These are phyloP conservation scores for Catocala nupta DNA, from an alignment of 2,888 invertebrate genomes.

Conservation along the genomic window DNA sequence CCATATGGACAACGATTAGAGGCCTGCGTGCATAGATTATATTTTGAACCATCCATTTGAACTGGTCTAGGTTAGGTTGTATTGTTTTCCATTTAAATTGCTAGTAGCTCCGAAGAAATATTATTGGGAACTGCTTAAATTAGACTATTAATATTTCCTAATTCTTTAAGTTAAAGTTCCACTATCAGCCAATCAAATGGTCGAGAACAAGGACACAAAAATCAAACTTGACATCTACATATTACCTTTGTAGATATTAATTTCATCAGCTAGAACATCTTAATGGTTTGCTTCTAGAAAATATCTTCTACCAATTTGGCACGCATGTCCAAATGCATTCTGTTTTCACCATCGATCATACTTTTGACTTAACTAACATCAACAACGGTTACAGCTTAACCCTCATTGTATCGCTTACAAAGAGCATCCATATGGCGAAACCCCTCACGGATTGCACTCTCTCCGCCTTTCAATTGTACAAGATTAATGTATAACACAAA, in stretches of 20 bases:
- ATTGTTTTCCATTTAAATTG: background rate
- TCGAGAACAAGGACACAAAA: too few relatives aligned
- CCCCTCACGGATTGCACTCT: conserved; percentile 29
- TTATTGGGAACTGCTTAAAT: too few relatives aligned
- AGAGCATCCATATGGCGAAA: conserved; percentile 34
- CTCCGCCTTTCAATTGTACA: conserved; percentile 28
- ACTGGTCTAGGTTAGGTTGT: background rate
- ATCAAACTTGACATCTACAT: too few relatives aligned
- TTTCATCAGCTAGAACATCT: too few relatives aligned
- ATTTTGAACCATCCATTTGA: conserved; percentile 1
- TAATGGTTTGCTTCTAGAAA: too few relatives aligned
- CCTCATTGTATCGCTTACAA: conserved; percentile 10
- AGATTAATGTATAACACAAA: conserved; percentile 37
- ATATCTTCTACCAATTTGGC: too few relatives aligned
- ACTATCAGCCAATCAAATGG: too few relatives aligned
- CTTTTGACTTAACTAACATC: conserved; percentile 1
- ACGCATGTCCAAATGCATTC: too few relatives aligned
- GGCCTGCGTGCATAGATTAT: conserved; percentile 18
- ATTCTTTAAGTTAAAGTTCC: too few relatives aligned
- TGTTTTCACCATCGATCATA: background rate
- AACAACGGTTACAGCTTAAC: conserved; percentile 2
- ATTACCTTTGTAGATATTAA: too few relatives aligned
- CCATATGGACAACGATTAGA: conserved; percentile 53
- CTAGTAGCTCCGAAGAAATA: too few relatives aligned
- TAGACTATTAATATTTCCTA: too few relatives aligned